A percentile compares a stretch with the other conserved stretches of the same genome.
Conservation (phyloP, 1,140 invertebrate species). For the Drosophila trapezifrons region DNA sequence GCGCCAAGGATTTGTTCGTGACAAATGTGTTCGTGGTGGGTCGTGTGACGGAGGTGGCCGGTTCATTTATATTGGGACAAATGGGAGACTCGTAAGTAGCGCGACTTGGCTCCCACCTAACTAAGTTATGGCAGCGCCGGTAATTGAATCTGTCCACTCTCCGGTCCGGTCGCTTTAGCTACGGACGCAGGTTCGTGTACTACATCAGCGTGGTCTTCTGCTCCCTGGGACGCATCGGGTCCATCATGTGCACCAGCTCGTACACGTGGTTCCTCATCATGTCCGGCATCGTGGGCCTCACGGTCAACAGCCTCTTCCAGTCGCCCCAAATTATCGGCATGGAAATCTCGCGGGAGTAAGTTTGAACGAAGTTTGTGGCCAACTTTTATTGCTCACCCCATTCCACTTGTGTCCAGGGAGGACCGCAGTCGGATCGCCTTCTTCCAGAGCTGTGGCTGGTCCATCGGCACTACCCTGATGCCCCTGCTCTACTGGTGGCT, state of each 20-base stretch:
- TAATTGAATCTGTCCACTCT: slow-evolving; percentile 72
- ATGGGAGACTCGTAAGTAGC: slow-evolving; percentile 85
- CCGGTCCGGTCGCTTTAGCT: slow-evolving; percentile 67
- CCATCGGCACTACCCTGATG: slow-evolving; percentile 85
- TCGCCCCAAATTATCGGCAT: slow-evolving; percentile 85
- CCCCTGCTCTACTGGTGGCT: slow-evolving; percentile 86
- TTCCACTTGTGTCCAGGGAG: slow-evolving; percentile 59
- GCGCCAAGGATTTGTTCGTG: slow-evolving; percentile 85
- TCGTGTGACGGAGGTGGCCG: slow-evolving; percentile 85
- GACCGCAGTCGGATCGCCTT: slow-evolving; percentile 84
- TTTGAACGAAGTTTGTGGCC: slow-evolving; percentile 49
- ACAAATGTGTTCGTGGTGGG: slow-evolving; percentile 85
- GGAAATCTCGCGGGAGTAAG: slow-evolving; percentile 84
- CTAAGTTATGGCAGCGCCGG: slow-evolving; percentile 60
- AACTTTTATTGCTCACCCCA: slow-evolving; percentile 48
- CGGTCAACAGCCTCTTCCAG: slow-evolving; percentile 85
- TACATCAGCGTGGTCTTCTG: slow-evolving; percentile 84
- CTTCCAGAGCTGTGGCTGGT: slow-evolving; percentile 85
- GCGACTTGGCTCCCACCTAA: slow-evolving; percentile 24
- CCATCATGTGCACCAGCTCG: slow-evolving; percentile 83
- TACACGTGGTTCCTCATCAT: slow-evolving; percentile 84
- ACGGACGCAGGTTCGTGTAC: slow-evolving; percentile 85
- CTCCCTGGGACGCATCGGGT: slow-evolving; percentile 82
- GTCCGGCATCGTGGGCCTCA: slow-evolving; percentile 84
- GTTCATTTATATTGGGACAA: slow-evolving; percentile 85